Evolutionary conservation across 2,113 vertebrate genomes (phyloP).

Genomic region (Pangasianodon hypophthalmus): DNA sequence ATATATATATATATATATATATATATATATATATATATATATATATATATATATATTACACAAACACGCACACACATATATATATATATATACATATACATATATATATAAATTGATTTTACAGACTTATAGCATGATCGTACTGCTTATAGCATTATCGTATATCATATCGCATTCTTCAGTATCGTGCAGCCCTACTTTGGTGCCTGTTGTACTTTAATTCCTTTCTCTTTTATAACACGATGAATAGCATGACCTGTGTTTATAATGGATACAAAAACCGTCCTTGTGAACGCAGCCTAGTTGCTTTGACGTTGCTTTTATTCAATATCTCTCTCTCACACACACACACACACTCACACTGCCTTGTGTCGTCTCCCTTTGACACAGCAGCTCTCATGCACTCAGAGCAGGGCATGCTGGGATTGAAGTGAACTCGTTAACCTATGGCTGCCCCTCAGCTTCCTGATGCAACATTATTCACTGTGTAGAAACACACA

Average conservation of each 20-base stretch:
- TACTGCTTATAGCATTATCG: too few species aligned
- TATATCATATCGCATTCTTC: too few species aligned
- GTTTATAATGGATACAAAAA: background rate
- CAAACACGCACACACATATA: too few species aligned
- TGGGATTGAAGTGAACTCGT: conserved; percentile 57
- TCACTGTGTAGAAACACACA: conserved; percentile 47
- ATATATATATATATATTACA: too few species aligned
- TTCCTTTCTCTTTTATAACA: background rate
- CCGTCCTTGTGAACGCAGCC: background rate
- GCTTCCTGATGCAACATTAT: conserved; percentile 51
- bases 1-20: too few species aligned
- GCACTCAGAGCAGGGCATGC: conserved; percentile 48
- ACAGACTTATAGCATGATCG: too few species aligned
- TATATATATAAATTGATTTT: too few species aligned
- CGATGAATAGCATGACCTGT: background rate
- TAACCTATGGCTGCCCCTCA: conserved; percentile 52
- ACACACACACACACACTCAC: background rate
- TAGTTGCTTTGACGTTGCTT: background rate
- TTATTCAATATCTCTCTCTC: background rate
- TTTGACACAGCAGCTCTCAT: conserved; percentile 43
- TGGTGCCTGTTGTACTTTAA: background rate
- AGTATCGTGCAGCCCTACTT: too few species aligned
- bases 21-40: too few species aligned
- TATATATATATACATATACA: too few species aligned
- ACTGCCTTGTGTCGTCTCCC: conserved; percentile 7